Percentiles rank a stretch among this genome's conserved stretches.
Conservation (phyloP, 2,113 vertebrate species). For the Alethe diademata region DNA sequence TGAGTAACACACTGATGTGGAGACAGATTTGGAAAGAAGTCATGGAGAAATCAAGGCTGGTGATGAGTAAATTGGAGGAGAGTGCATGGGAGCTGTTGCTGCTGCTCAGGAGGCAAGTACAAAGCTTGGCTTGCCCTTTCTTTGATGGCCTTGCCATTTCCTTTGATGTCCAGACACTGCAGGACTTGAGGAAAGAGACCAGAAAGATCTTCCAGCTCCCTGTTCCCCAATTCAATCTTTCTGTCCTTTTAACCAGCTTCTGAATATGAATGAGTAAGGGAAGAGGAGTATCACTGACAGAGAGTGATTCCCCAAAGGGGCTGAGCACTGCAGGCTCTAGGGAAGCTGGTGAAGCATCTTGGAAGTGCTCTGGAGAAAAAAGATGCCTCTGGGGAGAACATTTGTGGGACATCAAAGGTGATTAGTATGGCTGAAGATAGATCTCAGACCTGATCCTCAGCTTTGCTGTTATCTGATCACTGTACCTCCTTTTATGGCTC, state of each 20-base stretch:
- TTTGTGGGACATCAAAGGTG: rapidly evolving
- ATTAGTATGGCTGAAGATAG: neutral
- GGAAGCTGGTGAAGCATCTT: neutral
- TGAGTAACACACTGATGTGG: neutral
- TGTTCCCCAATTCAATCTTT: neutral
- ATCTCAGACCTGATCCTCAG: neutral
- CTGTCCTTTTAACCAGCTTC: neutral
- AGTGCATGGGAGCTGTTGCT: neutral
- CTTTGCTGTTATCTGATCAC: neutral
- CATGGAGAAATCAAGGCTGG: neutral
- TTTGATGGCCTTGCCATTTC: neutral
- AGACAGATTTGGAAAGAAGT: neutral
- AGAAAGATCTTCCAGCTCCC: neutral
- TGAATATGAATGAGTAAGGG: neutral
- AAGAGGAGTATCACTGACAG: neutral
- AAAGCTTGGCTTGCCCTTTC: neutral
- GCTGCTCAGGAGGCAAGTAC: neutral
- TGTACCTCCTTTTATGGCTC: neutral
- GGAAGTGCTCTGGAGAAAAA: neutral
- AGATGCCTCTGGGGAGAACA: neutral
- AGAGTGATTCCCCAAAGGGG: neutral
- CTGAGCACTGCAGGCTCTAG: neutral
- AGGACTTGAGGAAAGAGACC: neutral
- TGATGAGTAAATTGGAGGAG: neutral
- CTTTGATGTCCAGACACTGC: neutral